These are phyloP conservation scores for Rhynchomys soricoides DNA, from an alignment of 2,113 vertebrate species.

Conservation along the genomic window DNA sequence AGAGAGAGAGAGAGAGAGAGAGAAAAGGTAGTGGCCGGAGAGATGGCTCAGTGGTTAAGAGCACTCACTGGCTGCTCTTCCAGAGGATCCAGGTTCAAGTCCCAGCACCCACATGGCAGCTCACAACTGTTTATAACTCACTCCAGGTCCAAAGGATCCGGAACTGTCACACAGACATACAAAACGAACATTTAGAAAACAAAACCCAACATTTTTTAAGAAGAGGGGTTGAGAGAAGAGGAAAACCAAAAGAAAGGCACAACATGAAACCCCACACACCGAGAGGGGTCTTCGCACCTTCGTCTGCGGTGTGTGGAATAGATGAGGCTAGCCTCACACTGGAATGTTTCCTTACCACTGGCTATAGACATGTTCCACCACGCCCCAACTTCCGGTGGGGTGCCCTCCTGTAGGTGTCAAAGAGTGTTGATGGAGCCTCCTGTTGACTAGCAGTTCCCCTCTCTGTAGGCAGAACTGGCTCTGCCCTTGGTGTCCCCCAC, in stretches of 20 bases:
- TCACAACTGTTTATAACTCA: background rate
- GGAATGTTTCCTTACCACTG: background rate
- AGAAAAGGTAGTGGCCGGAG: background rate
- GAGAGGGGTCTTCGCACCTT: background rate
- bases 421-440: background rate
- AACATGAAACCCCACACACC: background rate
- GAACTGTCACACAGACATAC: background rate
- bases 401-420: background rate
- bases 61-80: background rate
- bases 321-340: background rate
- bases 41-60: background rate
- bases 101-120: background rate
- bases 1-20: background rate
- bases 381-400: background rate
- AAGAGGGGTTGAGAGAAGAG: background rate
- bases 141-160: background rate
- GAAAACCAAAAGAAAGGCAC: background rate
- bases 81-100: background rate
- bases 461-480: background rate
- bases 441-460: background rate
- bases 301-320: background rate
- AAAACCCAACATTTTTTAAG: too few relatives aligned
- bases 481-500: background rate
- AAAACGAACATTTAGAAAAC: background rate
- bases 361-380: background rate